Base-by-base conservation (phyloP, 1,140 invertebrate genomes). In the Solenopsis fugax region DNA sequence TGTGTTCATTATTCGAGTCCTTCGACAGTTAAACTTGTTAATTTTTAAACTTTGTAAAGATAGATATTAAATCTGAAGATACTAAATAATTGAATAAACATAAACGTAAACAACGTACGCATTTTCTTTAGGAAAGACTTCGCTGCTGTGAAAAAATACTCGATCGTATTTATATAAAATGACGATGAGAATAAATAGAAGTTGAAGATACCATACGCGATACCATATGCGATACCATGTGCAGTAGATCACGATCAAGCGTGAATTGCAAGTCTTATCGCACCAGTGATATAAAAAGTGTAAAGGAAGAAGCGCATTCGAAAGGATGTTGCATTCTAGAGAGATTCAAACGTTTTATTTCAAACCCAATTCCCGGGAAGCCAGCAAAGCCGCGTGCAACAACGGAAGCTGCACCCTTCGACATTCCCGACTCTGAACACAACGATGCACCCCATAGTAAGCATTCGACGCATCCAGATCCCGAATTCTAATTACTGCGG, bases 401-500 rank as follows among this genome's bases (percentile, higher is more conserved):
- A 78, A 52, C n/a, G 29, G 60, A 65, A 65, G 24, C 18, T 24
- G 37, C 50, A 75, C 56, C 65, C 71, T 75, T 67, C 29, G 45
- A 64, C 41, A 76, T 85, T 85, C 86, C 60, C 45, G 48, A n/a
- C 45, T 6, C n/a, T 50, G 4, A 9, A 4, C 13, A 37, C 29
- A 21, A 71, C 45, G 45, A 76, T 73, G 48, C 29, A 54, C 13
- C 21, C 67, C 58, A 29, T 29, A 29, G 13, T 76, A 67, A 89
- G 56, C 82, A 88, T 89, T 80, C 82, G 78, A 89, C 54, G 67
- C 69, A 86, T 89, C 34, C 48, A 50, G 45, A 50, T 75, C 60
- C 75, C 34, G 69, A 81, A 86, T 89, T 89, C 87, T 86, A 89
- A 88, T 89, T 89, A 88, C 60, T 18, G n/a, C 13, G 58, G 29